Evolutionary conservation across 1,140 invertebrate species (phyloP).

Genomic region (Macrotrachela quadricornifera): DNA sequence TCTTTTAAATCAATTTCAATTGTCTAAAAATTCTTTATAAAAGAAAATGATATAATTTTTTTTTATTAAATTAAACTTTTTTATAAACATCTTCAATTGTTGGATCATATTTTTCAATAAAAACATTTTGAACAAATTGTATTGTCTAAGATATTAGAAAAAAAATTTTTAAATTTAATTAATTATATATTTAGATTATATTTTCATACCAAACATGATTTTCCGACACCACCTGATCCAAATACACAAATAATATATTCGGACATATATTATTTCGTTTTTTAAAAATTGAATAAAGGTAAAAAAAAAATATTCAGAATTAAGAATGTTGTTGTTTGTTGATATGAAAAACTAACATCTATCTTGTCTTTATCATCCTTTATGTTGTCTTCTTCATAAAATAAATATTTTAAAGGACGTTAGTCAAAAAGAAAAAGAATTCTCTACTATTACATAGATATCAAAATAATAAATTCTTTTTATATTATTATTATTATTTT

Average conservation of each 20-base stretch:
- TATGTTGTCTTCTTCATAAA: too few species aligned
- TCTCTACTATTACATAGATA: too few species aligned
- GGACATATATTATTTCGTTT: slow-evolving; percentile 43
- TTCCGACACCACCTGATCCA: slow-evolving; percentile 91
- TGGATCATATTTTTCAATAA: slow-evolving; percentile 98
- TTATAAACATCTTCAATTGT: slow-evolving; percentile 96
- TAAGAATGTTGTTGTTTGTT: too few species aligned
- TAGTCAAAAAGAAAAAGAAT: too few species aligned
- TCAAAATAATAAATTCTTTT: too few species aligned
- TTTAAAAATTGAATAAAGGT: too few species aligned
- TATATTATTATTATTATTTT: too few species aligned
- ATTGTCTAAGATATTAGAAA: slow-evolving; percentile 41
- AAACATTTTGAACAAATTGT: slow-evolving; percentile 92
- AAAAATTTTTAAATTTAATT: background rate
- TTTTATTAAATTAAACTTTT: slow-evolving; percentile 42
- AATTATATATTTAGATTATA: background rate
- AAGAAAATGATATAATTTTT: too few species aligned
- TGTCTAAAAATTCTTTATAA: slow-evolving; percentile 11
- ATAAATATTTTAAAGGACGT: too few species aligned
- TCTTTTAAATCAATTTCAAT: slow-evolving; percentile 94
- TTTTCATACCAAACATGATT: slow-evolving; percentile 34
- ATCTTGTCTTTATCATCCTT: too few species aligned
- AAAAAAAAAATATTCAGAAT: too few species aligned
- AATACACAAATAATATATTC: slow-evolving; percentile 98
- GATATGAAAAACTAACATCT: too few species aligned